A percentile compares a stretch with the other conserved stretches of the same genome.
Conservation (phyloP, 23 tunicate species). For the Halocynthia roretzi region DNA sequence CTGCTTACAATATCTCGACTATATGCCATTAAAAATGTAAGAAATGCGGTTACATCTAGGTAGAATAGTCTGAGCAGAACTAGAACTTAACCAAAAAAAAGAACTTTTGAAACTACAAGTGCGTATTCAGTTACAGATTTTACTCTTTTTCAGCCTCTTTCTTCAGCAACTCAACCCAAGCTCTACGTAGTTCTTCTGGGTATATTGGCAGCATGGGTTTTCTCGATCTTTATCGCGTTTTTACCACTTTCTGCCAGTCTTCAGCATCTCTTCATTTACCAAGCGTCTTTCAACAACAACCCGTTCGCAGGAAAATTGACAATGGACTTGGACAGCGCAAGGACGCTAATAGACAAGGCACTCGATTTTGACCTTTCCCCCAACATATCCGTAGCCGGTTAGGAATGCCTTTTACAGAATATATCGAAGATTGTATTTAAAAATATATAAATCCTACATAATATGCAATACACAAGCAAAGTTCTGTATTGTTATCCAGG, state of each 20-base stretch:
- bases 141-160: constrained; percentile 50
- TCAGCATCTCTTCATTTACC: constrained; percentile 31
- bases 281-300: constrained; percentile 41
- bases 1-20: constrained; percentile 16
- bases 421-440: too few species aligned
- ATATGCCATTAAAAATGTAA: constrained; percentile 15
- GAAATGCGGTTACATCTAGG: not conserved
- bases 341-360: constrained; percentile 17
- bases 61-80: not conserved
- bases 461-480: too few species aligned
- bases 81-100: not conserved
- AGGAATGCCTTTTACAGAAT: too few species aligned
- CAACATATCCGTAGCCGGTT: too few species aligned
- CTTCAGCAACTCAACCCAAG: constrained; percentile 36
- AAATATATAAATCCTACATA: too few species aligned
- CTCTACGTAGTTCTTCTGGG: constrained; percentile 4
- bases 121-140: not conserved
- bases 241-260: constrained; percentile 36
- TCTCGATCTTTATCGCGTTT: constrained; percentile 38
- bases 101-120: too few species aligned
- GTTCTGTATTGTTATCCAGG: too few species aligned
- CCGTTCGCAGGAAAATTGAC: constrained; percentile 51
- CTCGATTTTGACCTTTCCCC: not conserved
- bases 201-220: constrained; percentile 39
- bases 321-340: constrained; percentile 39